A percentile compares a stretch with the other conserved stretches of the same genome.
phyloP scores from a whole-genome alignment of 2,888 invertebrate species.

The Bibio marci region DNA sequence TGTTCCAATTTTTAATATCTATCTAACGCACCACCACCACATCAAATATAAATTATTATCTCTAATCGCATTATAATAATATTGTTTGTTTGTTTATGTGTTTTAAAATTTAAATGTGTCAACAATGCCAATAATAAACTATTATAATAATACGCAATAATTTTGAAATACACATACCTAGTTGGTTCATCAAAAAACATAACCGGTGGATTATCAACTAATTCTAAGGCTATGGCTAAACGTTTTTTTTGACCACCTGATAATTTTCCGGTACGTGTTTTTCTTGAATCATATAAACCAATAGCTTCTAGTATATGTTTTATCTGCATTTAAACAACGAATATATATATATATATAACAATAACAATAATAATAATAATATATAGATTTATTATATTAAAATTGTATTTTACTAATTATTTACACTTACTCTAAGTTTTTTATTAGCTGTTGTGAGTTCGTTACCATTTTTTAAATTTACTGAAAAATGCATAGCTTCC shows the following conservation, averaged over 20 bases:
- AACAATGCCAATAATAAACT: no score
- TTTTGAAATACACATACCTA: slow-evolving; percentile 57
- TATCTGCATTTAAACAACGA: slow-evolving; percentile 37
- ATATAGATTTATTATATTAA: neutral
- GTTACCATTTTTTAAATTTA: slow-evolving; percentile 66
- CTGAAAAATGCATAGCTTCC: slow-evolving; percentile 75
- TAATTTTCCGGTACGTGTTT: slow-evolving; percentile 50
- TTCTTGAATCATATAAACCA: slow-evolving; percentile 44
- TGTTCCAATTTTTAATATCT: no score
- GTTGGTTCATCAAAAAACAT: slow-evolving; percentile 93
- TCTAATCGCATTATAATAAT: no score
- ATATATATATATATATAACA: slow-evolving; percentile 6
- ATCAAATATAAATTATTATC: no score
- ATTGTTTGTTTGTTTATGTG: no score
- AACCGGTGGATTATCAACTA: slow-evolving; percentile 80
- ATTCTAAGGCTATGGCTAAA: slow-evolving; percentile 75
- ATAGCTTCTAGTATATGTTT: slow-evolving; percentile 62
- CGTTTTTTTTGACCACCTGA: slow-evolving; percentile 87
- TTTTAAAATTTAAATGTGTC: no score
- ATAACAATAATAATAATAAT: neutral
- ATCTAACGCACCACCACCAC: no score
- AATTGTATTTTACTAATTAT: no score
- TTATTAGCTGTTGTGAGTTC: slow-evolving; percentile 44
- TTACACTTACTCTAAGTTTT: slow-evolving; percentile 40
- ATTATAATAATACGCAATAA: no score